Base-by-base conservation (phyloP, 2,797 vertebrate genomes). In the Enteromius mattozi region DNA sequence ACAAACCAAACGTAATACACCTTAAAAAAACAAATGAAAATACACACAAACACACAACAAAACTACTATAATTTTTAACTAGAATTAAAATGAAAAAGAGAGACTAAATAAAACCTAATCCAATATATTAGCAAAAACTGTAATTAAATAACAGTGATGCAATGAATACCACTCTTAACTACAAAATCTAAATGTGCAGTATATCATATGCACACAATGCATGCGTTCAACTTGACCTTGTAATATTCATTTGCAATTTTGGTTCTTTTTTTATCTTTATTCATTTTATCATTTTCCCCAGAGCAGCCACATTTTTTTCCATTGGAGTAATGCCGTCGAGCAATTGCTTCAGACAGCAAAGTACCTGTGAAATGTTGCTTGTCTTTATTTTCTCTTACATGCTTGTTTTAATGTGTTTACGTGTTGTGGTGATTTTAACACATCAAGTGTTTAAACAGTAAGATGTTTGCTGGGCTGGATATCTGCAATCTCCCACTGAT, bases 391-490 rank as follows among this genome's bases (percentile, higher is more conserved):
- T 7, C n/a, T 6, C 13, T 72, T 40, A 27, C 19, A 68, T 35
- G 19, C 59, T 37, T 69, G 45, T 65, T 78, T 65, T 42, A 54
- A 80, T 69, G 78, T 54, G 45, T 49, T 54, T 13, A 30, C 12
- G 24, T 30, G 45, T 45, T 16, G 42, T 74, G 70, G 17, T 33
- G 24, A 49, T 42, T 69, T 42, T 37, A 80, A 75, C 61, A 66
- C 66, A 3, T 14, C 30, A 42, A 42, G 13, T 0, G 3, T 76
- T 56, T 14, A 76, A 63, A 63, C 24, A 14, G 59, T 19, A 35
- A 16, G 1, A 4, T 65, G 42, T 68, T 76, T 24, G 19, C 72
- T 40, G 3, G 56, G n/a, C 30, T 76, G 59, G 21, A 51, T 17
- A 49, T 37, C 30, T 68, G 3, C 19, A 49, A 24, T 74, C 27